Evolutionary conservation across 2,797 vertebrate species (phyloP).

Genomic region (Nasua narica): DNA sequence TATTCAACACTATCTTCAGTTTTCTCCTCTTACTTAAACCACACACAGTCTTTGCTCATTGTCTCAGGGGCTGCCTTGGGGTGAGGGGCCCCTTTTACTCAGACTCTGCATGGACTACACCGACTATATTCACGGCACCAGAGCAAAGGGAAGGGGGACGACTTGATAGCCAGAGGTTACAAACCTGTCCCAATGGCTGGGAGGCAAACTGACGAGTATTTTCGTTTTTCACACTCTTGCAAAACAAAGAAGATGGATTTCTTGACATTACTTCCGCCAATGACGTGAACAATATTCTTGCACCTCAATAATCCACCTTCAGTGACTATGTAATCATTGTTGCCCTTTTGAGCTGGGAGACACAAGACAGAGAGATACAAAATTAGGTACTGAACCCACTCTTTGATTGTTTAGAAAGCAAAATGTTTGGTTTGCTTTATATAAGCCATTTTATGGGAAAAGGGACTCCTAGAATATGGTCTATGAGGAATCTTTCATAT

Average conservation of each 20-base stretch:
- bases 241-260: conserved; percentile 82
- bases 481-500: not conserved
- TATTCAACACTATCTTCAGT: not conserved
- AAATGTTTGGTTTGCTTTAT: not conserved
- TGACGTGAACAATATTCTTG: conserved; percentile 89
- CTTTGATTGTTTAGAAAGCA: not conserved
- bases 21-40: not conserved
- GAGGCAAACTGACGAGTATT: conserved; percentile 86
- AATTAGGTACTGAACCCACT: not conserved
- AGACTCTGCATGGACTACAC: not conserved
- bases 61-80: not conserved
- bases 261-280: conserved; percentile 80
- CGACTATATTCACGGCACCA: not conserved
- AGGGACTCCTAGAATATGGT: not conserved
- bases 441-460: not conserved
- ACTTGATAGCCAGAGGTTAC: conserved; percentile 30
- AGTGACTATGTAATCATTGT: conserved; percentile 84
- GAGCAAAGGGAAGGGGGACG: accelerated
- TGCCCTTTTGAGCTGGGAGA: conserved; percentile 65
- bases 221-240: conserved; percentile 82
- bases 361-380: conserved; percentile 58
- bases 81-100: not conserved
- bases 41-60: not conserved
- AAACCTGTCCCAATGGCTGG: conserved; percentile 95
- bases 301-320: conserved; percentile 84